Conservation (phyloP, 1,140 invertebrate genomes). For the Rhizoglyphus robini region DNA sequence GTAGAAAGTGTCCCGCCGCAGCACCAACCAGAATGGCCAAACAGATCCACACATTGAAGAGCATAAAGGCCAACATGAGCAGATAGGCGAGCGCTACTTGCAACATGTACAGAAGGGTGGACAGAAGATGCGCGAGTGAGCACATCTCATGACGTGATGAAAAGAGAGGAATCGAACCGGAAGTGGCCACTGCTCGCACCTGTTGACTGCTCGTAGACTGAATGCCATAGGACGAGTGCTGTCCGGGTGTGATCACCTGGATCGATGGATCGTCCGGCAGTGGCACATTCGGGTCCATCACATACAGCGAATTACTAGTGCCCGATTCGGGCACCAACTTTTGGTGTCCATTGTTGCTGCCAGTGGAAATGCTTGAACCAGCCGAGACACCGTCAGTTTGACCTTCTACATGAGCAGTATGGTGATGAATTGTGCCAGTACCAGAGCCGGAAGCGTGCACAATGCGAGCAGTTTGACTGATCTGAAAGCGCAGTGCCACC, state of each 20-base stretch:
- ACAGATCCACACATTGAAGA: conserved; percentile 41
- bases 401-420: background rate
- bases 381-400: background rate
- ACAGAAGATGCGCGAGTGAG: conserved; percentile 39
- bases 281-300: background rate
- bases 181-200: too few species aligned
- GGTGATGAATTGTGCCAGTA: background rate
- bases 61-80: conserved; percentile 43
- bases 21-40: conserved; percentile 38
- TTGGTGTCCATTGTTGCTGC: background rate
- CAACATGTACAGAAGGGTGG: conserved; percentile 69
- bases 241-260: too few species aligned
- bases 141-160: conserved; percentile 3
- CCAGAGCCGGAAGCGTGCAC: background rate
- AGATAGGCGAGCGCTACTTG: conserved; percentile 39
- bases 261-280: background rate
- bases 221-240: background rate
- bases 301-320: background rate
- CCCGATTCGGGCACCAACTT: background rate
- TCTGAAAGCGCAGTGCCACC: background rate
- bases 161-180: background rate
- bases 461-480: background rate
- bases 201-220: background rate
- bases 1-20: conserved; percentile 35
- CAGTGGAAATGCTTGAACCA: background rate